A percentile compares a stretch with the other conserved stretches of the same genome.
These are phyloP conservation scores for Sphaerophoria rueppellii DNA, from an alignment of 2,888 invertebrate species.

Conservation along the genomic window DNA sequence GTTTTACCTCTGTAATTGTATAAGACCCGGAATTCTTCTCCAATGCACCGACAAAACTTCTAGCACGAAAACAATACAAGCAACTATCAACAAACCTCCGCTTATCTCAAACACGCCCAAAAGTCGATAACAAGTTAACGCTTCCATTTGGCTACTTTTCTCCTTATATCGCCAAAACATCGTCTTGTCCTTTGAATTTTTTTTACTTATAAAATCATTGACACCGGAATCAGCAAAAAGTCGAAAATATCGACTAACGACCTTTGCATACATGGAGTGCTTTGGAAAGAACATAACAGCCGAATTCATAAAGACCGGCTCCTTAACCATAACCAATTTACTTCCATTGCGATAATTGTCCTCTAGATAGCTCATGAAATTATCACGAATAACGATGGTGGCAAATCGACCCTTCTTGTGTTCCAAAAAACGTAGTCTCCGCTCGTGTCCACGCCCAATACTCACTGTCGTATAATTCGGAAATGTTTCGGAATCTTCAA, in stretches of 20 bases:
- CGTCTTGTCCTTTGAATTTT: conserved; percentile 10
- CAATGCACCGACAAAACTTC: conserved; percentile 60
- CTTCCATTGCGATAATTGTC: conserved; percentile 73
- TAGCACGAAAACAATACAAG: conserved; percentile 61
- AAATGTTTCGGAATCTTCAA: conserved; percentile 74
- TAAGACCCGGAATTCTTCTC: neutral
- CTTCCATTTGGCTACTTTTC: neutral
- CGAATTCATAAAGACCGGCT: conserved; percentile 76
- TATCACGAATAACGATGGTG: conserved; percentile 73
- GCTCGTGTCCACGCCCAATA: neutral
- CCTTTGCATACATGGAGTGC: conserved; percentile 75
- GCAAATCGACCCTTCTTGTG: conserved; percentile 4
- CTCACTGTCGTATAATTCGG: conserved; percentile 74
- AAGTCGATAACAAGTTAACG: conserved; percentile 43
- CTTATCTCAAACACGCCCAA: conserved; percentile 62
- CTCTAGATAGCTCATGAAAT: conserved; percentile 75
- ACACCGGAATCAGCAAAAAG: conserved; percentile 76
- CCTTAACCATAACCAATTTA: conserved; percentile 75
- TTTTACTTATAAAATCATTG: conserved; percentile 47
- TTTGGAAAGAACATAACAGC: conserved; percentile 76
- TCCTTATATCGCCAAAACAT: conserved; percentile 1
- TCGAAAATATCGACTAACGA: conserved; percentile 76
- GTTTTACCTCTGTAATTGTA: conserved; percentile 15
- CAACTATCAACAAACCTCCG: conserved; percentile 22
- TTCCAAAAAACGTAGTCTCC: neutral